Evolutionary conservation across 1,140 invertebrate genomes (phyloP), one percentile per base, ranked within the genome.

Genomic region (Proctacanthus coquilletti): DNA sequence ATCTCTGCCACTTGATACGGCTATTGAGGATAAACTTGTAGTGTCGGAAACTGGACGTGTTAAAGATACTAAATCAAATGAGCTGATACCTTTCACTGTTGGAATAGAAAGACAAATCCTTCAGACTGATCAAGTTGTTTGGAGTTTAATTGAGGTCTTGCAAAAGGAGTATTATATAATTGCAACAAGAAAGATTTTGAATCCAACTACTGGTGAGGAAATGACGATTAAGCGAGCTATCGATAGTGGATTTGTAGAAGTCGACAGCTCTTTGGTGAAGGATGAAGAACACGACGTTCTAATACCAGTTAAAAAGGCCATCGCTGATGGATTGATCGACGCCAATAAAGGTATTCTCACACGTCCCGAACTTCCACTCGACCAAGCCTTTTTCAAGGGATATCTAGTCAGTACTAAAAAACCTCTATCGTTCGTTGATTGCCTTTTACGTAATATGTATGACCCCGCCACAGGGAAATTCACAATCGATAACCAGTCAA

Each of bases 381-480:
- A 84, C 56, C 69, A 77, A 45, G 84, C 82, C 5, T 72, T 74
- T 46, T 73, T 80, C 42, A 84, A 79, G 57, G 82, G 81, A 6
- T 82, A 79, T 47, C 65, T 87, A 5, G 58, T 85, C 10, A 80
- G 74, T 43, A 76, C 76, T 20, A 69, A 72, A 42, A 81, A 80
- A 54, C 84, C 80, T 5, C 77, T 75, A 69, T 80, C 80, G 2
- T 59, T 95, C 21, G 79, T 87, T 58, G 84, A 94, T 69, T 82
- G 84, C 33, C 62, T 94, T 32, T 75, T 83, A 25, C 76, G 81
- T 61, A 77, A 83, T 39, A 67, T 84, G 38, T 88, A 89, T 56
- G 75, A 92, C 56, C 62, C 74, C 0, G 69, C 75, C 33, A 80
- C 77, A 35, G 83, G 84, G 4, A 71, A 77, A 32, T 76, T 82